Evolutionary conservation across 1,140 invertebrate genomes (phyloP).

Genomic region (Phortica variegata): DNA sequence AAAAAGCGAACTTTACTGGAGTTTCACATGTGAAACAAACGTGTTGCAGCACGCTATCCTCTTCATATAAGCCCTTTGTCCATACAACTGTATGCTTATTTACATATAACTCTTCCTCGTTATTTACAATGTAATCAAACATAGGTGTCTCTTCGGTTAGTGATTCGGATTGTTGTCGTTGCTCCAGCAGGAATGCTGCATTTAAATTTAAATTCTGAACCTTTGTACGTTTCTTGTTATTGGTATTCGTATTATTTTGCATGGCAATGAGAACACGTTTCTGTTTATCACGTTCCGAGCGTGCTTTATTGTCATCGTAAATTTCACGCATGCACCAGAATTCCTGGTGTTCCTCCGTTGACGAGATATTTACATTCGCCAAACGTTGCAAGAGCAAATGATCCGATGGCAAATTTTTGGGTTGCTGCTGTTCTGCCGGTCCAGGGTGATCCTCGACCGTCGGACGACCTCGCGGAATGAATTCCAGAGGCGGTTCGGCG

Average conservation of each 20-base stretch:
- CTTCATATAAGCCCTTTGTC: constrained; percentile 57
- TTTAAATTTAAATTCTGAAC: neutral
- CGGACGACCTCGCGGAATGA: constrained; percentile 83
- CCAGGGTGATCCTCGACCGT: constrained; percentile 78
- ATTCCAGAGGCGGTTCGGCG: constrained; percentile 65
- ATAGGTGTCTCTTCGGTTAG: constrained; percentile 32
- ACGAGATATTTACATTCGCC: constrained; percentile 70
- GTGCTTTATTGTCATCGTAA: constrained; percentile 37
- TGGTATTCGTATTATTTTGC: neutral
- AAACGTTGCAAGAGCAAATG: constrained; percentile 69
- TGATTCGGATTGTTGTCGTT: constrained; percentile 8
- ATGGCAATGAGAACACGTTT: constrained; percentile 33
- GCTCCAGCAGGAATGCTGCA: constrained; percentile 25
- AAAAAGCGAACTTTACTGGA: constrained; percentile 79
- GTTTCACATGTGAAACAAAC: constrained; percentile 78
- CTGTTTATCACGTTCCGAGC: constrained; percentile 29
- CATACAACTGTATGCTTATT: constrained; percentile 82
- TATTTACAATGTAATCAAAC: constrained; percentile 51
- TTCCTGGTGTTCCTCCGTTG: constrained; percentile 63
- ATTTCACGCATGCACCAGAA: constrained; percentile 70
- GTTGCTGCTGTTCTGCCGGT: constrained; percentile 48
- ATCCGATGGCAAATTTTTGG: constrained; percentile 57
- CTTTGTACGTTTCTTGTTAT: neutral
- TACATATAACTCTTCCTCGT: constrained; percentile 88
- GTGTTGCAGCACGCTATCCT: constrained; percentile 58